Conservation (phyloP, 2,888 invertebrate genomes). For the Operophtera brumata region DNA sequence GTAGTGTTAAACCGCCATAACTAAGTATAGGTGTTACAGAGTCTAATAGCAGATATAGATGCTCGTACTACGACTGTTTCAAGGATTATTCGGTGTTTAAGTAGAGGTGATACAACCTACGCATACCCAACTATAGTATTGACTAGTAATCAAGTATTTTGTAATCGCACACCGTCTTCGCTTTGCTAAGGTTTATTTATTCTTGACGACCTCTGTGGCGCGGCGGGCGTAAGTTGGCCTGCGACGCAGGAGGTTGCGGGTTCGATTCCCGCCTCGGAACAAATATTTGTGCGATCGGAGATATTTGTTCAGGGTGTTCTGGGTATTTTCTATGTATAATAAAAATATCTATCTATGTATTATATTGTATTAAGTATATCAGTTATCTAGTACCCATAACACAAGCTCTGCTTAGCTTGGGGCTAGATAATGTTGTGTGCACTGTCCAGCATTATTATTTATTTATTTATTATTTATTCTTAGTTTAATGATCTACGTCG, state of each 20-base stretch:
- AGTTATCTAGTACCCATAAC: too few relatives aligned
- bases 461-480: neutral
- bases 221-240: neutral
- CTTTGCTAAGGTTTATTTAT: neutral
- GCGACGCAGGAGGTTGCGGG: too few relatives aligned
- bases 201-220: neutral
- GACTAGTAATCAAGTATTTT: slow-evolving; percentile 13
- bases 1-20: neutral
- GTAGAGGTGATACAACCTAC: slow-evolving; percentile 12
- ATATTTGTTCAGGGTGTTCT: too few relatives aligned
- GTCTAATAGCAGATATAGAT: neutral
- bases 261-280: too few relatives aligned
- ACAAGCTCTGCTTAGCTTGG: too few relatives aligned
- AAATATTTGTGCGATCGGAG: too few relatives aligned
- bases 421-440: too few relatives aligned
- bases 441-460: too few relatives aligned
- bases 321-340: too few relatives aligned
- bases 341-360: too few relatives aligned
- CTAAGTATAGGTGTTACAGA: neutral
- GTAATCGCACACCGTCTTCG: slow-evolving; percentile 10
- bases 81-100: slow-evolving; percentile 8
- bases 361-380: too few relatives aligned
- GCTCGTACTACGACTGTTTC: slow-evolving; percentile 1
- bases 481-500: too few relatives aligned
- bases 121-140: slow-evolving; percentile 7